Base-by-base conservation (phyloP, 2,888 invertebrate species). In the Drosophila acutilabella region DNA sequence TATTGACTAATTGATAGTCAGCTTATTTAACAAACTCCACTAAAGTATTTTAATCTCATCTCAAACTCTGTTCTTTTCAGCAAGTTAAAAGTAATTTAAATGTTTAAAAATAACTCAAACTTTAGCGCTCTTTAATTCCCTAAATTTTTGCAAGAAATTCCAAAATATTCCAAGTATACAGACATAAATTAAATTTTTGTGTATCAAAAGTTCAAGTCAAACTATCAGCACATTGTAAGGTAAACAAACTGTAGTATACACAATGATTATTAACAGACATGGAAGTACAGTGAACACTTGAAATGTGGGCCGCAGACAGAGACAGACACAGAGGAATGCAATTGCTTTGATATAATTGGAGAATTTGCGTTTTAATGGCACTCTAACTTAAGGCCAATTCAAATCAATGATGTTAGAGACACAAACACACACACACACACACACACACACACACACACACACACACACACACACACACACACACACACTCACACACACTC, bases 341-440 rank as follows among this genome's bases (percentile, higher is more conserved):
- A 47, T 23, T 26, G 56, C 18, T 38, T 18, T 26, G 36, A n/a
- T 45, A 62, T 20, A 42, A 44, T 56, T 61, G 38, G 14, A 26
- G 58, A 64, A 58, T 42, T 59, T 52, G 51, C 38, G 10, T 60
- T 59, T 52, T 2, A 23, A 52, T 38, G 41, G 47, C 62, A 8
- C 61, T 62, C 50, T 42, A 36, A 53, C 53, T 54, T 40, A 50
- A 54, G 54, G 54, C 54, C 54, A 61, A 66, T 66, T 66, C 54
- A 42, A 61, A 66, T 66, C 61, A 62, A 61, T 62, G 62, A 56
- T 42, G 56, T 50, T 54, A n/a, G n/a, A n/a, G n/a, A n/a, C 4
- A 20, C 20, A 20, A 3, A 20, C 20, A 65, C 52, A 10, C 26
- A 47, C 23, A 60, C 11, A 16, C 14, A 51, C 38, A 64, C 14